Evolutionary conservation across 2,113 vertebrate species (phyloP), one percentile per base, ranked within the genome.

Genomic region (Passer montanus): DNA sequence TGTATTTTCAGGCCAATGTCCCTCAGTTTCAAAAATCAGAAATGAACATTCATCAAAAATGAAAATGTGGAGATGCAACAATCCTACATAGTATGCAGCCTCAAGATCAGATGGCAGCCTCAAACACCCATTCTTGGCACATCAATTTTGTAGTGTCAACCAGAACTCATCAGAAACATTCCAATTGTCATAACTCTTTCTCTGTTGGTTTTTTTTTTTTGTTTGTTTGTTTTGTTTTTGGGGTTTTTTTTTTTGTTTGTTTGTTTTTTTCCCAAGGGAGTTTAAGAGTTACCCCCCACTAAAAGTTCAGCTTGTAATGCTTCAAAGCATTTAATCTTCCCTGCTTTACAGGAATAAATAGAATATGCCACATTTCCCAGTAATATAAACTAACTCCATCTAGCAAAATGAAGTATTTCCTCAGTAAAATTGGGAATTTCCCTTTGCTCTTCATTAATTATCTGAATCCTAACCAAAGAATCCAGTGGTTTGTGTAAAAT

Each of bases 311-410:
- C 16, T 91, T 66, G 60, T 74, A 74, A 87, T 64, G 72, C 23
- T 87, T 88, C 30, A 79, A 87, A 94, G 67, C 37, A 68, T 87
- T 96, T 93, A 52, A 64, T 86, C 52, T 95, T 64, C n/a, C n/a
- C 18, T 0, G 0, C 19, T 85, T 92, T 89, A 76, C 37, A 81
- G 60, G 68, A 84, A 88, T 43, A 88, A 94, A 92, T 14, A 10
- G 67, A 73, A 24, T 80, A 35, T 59, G 63, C 46, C 46, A 85
- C 30, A 74, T 77, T 91, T 91, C 79, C 94, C 70, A 60, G 81
- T 33, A 93, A 55, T 69, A 74, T 39, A 80, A 93, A 46, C 43
- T 39, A 76, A 47, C 27, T 83, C 43, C 84, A 76, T 72, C 64
- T 60, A 95, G 47, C 6, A 91, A 96, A 96, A 60, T 90, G 23